Base-by-base conservation (phyloP, 2,888 invertebrate species). In the Drosophila demipolita region DNA sequence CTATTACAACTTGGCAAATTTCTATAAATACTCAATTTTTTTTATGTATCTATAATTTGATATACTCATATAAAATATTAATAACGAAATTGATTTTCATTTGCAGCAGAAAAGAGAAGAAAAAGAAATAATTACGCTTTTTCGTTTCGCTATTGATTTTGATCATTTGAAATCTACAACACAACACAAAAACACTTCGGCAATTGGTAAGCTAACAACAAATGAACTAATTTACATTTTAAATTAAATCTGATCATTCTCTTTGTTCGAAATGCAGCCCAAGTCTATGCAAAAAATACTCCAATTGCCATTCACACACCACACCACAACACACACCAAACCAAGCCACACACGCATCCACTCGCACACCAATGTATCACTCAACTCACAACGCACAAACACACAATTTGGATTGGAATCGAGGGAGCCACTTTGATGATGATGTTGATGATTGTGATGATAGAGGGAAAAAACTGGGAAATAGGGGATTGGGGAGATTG, bases 41-140 rank as follows among this genome's bases (percentile, higher is more conserved):
- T n/a, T n/a, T 52, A n/a, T 29, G 3, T 35, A 68, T 49, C 32
- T 40, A 17, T 40, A n/a, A 26, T 50, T 45, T 54, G 8, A 32
- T 49, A 62, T 20, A 33, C 17, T 20, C n/a, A 11, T 54, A n/a
- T 42, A 3, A 58, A 40, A 15, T 63, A 75, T 64, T 78, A 78
- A 78, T 77, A 69, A 53, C 26, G 12, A 29, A n/a, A 76, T 70
- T 75, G 68, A 50, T 72, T 83, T 80, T 64, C 82, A 77, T 61
- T 85, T 87, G 57, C 87, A 87, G 87, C 87, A 87, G 89, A 89
- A 89, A 87, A 76, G 90, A 87, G 86, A 89, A 87, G 80, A 87
- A 87, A 85, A 87, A 87, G 80, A 87, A 85, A 86, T 87, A 89
- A 89, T 76, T 81, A 57, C 55, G 66, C 65, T 69, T 79, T 81